phyloP scores from a whole-genome alignment of 2,113 vertebrate species.

The Tiliqua scincoides region DNA sequence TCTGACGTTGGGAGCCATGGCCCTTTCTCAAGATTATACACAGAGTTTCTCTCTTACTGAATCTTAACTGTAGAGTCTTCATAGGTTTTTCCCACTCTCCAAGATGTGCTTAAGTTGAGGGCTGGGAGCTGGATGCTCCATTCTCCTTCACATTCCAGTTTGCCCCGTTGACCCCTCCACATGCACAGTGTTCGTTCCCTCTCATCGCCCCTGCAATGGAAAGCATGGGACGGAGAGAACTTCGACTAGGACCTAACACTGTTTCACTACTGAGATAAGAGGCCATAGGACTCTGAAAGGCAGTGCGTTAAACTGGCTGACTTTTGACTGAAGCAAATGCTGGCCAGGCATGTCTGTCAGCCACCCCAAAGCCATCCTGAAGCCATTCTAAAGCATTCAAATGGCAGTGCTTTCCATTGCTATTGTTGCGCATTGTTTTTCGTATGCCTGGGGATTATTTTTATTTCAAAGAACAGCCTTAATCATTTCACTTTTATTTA shows the following conservation, averaged over 20 bases:
- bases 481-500: slow-evolving; percentile 89
- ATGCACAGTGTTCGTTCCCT: slow-evolving; percentile 75
- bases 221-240: slow-evolving; percentile 75
- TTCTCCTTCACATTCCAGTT: slow-evolving; percentile 88
- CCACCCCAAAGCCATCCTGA: slow-evolving; percentile 83
- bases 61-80: slow-evolving; percentile 73
- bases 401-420: slow-evolving; percentile 71
- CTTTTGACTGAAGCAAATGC: slow-evolving; percentile 62
- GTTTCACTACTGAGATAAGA: slow-evolving; percentile 87
- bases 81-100: slow-evolving; percentile 77
- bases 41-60: slow-evolving; percentile 74
- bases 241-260: slow-evolving; percentile 96
- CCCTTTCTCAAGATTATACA: slow-evolving; percentile 78
- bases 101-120: slow-evolving; percentile 68
- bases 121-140: slow-evolving; percentile 72
- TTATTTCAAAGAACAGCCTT: slow-evolving; percentile 90
- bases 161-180: slow-evolving; percentile 75
- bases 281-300: slow-evolving; percentile 86
- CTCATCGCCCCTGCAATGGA: slow-evolving; percentile 71
- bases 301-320: slow-evolving; percentile 64
- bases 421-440: slow-evolving; percentile 60
- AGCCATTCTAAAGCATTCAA: slow-evolving; percentile 78
- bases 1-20: background rate
- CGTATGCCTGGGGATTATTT: slow-evolving; percentile 75
- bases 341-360: slow-evolving; percentile 74